These are phyloP conservation scores for Heterotis niloticus DNA, from an alignment of 2,113 vertebrate species.

Conservation along the genomic window DNA sequence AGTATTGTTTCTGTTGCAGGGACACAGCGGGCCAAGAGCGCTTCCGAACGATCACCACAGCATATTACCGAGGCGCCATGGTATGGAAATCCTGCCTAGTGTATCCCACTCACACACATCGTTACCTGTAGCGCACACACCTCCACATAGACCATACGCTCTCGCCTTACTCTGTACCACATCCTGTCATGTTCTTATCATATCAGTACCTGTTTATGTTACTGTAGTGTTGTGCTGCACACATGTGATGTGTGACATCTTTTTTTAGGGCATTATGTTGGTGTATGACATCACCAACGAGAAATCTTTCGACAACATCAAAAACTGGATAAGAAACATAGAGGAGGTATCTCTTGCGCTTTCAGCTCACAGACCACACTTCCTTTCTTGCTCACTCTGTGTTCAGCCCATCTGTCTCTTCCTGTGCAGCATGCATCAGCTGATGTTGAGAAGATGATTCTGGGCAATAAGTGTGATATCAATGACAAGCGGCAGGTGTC, in stretches of 20 bases:
- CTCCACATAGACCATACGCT: not conserved
- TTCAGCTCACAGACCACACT: not conserved
- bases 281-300: conserved; percentile 97
- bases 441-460: conserved; percentile 96
- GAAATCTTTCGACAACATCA: conserved; percentile 94
- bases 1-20: conserved; percentile 56
- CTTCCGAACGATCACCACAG: conserved; percentile 92
- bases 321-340: conserved; percentile 95
- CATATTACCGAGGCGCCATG: conserved; percentile 95
- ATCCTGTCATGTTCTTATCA: no score
- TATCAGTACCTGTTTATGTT: no score
- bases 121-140: accelerated
- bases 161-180: not conserved
- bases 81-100: conserved; percentile 61
- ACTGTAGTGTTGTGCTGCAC: no score
- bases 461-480: conserved; percentile 97
- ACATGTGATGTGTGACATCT: not conserved
- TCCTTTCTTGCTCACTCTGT: not conserved
- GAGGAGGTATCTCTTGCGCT: conserved; percentile 73
- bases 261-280: conserved; percentile 85
- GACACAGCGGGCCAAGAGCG: conserved; percentile 93
- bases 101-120: no score
- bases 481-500: conserved; percentile 95
- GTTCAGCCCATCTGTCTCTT: not conserved
- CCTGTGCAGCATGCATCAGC: conserved; percentile 83